Percentiles rank a stretch among this genome's conserved stretches.
Evolutionary conservation across 1,140 invertebrate species (phyloP).

Genomic region (Elymnias hypermnestra): DNA sequence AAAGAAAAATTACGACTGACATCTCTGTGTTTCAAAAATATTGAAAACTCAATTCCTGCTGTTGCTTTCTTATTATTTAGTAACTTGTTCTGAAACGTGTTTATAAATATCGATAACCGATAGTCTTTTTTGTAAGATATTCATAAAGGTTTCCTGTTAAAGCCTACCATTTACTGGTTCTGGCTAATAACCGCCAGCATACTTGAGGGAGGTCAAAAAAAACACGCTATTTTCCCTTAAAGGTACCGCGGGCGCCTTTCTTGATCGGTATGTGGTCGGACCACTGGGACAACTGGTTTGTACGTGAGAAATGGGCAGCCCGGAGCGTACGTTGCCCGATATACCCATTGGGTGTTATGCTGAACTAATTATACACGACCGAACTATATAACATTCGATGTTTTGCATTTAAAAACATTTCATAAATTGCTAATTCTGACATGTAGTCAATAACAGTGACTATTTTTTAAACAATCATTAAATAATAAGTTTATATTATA

Average conservation of each 20-base stretch:
- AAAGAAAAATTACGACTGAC: too few species aligned
- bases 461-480: too few species aligned
- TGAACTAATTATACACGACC: conserved; percentile 30
- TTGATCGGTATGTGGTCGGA: conserved; percentile 58
- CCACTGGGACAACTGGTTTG: conserved; percentile 53
- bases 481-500: too few species aligned
- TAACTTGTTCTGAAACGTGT: neutral
- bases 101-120: neutral
- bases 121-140: conserved; percentile 3
- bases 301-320: conserved; percentile 65
- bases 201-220: conserved; percentile 49
- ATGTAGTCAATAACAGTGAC: too few species aligned
- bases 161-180: conserved; percentile 31
- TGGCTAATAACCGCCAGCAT: conserved; percentile 45
- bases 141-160: conserved; percentile 24
- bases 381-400: conserved; percentile 2
- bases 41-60: too few species aligned
- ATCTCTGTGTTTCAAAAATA: too few species aligned
- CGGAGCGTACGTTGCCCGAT: conserved; percentile 45
- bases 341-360: conserved; percentile 41
- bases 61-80: too few species aligned
- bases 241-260: conserved; percentile 63
- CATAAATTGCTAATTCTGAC: too few species aligned
- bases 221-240: conserved; percentile 57
- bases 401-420: too few species aligned